Conservation (phyloP, 2,888 invertebrate genomes). For the Drosophila barbarae region DNA sequence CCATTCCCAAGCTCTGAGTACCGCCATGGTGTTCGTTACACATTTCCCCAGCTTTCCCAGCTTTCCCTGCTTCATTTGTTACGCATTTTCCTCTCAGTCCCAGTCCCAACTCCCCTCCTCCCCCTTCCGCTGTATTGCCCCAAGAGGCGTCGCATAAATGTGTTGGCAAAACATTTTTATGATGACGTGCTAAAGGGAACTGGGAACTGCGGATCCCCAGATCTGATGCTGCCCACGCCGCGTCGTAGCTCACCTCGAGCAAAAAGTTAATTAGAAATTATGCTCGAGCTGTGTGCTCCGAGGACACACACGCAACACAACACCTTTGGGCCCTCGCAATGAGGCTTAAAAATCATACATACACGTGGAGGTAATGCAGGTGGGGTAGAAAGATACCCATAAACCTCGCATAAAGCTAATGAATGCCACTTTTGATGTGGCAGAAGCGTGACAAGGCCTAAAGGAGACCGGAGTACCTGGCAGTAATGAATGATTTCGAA, state of each 20-base stretch:
- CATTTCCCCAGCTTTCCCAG: conserved; percentile 44
- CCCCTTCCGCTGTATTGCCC: conserved; percentile 31
- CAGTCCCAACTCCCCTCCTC: not conserved
- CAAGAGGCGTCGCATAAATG: conserved; percentile 64
- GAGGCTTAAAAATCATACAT: conserved; percentile 31
- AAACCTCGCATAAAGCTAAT: conserved; percentile 51
- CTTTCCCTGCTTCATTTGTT: conserved; percentile 69
- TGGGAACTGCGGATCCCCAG: conserved; percentile 26
- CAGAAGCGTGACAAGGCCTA: conserved; percentile 41
- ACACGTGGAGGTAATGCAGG: not conserved
- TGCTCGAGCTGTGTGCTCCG: conserved; percentile 58
- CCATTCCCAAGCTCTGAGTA: conserved; percentile 42
- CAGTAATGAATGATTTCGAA: not conserved
- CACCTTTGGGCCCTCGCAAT: conserved; percentile 55
- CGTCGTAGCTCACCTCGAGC: conserved; percentile 41
- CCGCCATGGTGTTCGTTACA: conserved; percentile 42
- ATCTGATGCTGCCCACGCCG: conserved; percentile 19
- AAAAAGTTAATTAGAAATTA: conserved; percentile 71
- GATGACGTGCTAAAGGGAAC: conserved; percentile 73
- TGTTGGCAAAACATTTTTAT: conserved; percentile 71
- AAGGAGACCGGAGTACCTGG: conserved; percentile 26
- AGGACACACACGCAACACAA: conserved; percentile 9
- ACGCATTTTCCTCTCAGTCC: conserved; percentile 48
- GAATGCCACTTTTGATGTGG: conserved; percentile 62
- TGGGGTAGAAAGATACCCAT: not conserved